These are phyloP conservation scores for Himantopus leucocephalus DNA, from an alignment of 2,113 vertebrate species.

Conservation along the genomic window DNA sequence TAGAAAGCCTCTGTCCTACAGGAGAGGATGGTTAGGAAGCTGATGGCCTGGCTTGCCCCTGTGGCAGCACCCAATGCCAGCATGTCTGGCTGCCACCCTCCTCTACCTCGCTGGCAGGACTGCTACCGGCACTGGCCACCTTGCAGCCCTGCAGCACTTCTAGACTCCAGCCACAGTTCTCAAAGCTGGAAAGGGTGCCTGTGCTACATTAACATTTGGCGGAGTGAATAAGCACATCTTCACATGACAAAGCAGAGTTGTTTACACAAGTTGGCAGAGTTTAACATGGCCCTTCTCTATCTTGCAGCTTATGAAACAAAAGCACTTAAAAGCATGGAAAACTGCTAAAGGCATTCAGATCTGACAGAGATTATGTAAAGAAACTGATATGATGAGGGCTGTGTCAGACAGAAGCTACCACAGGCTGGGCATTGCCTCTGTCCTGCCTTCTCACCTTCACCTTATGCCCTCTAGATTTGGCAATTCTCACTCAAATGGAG, in stretches of 20 bases:
- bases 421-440: background rate
- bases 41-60: background rate
- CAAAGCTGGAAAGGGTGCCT: background rate
- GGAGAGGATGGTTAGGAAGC: background rate
- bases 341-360: background rate
- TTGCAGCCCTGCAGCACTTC: fast-evolving
- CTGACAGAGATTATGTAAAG: background rate
- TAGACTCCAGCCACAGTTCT: background rate
- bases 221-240: background rate
- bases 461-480: background rate
- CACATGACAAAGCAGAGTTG: background rate
- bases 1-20: background rate
- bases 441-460: background rate
- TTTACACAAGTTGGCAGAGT: background rate
- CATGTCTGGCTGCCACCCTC: fast-evolving
- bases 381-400: background rate
- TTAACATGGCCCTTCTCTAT: background rate
- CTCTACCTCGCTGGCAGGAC: background rate
- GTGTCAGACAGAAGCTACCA: background rate
- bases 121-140: background rate
- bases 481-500: background rate
- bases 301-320: background rate
- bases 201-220: fast-evolving
- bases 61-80: background rate
- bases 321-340: background rate